A percentile compares a stretch with the other conserved stretches of the same genome.
These are phyloP conservation scores for Stomorhina lunata DNA, from an alignment of 2,888 invertebrate species.

Conservation along the genomic window DNA sequence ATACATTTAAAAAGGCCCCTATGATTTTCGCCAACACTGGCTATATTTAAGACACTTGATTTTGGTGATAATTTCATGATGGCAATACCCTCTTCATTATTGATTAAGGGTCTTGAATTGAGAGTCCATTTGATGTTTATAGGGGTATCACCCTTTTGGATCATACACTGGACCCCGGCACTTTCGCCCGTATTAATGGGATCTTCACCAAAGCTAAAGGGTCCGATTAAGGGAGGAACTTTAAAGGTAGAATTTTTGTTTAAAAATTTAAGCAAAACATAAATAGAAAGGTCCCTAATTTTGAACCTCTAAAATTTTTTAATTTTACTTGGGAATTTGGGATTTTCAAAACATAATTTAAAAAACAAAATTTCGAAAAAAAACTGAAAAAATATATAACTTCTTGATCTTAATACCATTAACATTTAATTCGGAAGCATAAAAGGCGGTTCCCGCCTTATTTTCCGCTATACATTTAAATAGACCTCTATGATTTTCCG, in stretches of 20 bases:
- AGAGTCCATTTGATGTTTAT: slow-evolving; percentile 88
- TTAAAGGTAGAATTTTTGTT: too few species aligned
- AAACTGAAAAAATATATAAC: neutral
- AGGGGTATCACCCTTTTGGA: slow-evolving; percentile 89
- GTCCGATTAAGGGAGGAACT: slow-evolving; percentile 89
- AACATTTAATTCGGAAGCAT: slow-evolving; percentile 85
- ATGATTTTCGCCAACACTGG: slow-evolving; percentile 86
- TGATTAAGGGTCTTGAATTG: slow-evolving; percentile 83
- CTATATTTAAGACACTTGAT: slow-evolving; percentile 86
- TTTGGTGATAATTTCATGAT: slow-evolving; percentile 83
- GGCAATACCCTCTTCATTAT: slow-evolving; percentile 82
- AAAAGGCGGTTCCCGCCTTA: slow-evolving; percentile 84
- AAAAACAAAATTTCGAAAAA: neutral
- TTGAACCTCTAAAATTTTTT: too few species aligned
- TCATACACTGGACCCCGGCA: slow-evolving; percentile 87
- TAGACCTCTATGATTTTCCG: slow-evolving; percentile 86
- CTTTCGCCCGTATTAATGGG: slow-evolving; percentile 89
- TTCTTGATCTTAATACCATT: slow-evolving; percentile 82
- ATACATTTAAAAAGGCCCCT: slow-evolving; percentile 88
- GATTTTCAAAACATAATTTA: slow-evolving; percentile 36
- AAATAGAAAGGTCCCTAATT: too few species aligned
- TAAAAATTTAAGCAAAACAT: neutral
- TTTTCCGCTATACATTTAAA: slow-evolving; percentile 89
- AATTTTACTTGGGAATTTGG: neutral
- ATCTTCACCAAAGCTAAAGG: slow-evolving; percentile 88